phyloP scores from a whole-genome alignment of 1,140 invertebrate species.

The Copidosoma floridanum region DNA sequence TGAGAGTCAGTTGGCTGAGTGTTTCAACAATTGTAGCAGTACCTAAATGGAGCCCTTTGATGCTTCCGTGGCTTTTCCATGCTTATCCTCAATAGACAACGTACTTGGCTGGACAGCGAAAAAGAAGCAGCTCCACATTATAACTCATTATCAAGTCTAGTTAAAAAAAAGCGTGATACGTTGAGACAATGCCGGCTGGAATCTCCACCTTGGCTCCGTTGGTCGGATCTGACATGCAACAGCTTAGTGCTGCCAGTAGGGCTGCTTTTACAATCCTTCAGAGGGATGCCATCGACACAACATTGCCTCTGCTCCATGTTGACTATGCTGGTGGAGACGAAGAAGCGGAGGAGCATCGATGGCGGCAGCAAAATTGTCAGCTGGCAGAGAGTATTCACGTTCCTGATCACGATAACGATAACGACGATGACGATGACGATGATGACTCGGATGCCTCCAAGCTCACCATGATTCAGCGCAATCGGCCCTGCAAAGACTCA shows the following conservation, averaged over 20 bases:
- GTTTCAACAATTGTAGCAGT: neutral
- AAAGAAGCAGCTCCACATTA: no score
- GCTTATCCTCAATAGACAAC: no score
- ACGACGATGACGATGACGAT: constrained; percentile 32
- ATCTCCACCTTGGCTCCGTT: constrained; percentile 39
- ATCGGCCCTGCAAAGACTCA: constrained; percentile 23
- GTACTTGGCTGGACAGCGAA: no score
- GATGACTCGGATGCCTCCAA: constrained; percentile 30
- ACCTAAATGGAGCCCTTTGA: no score
- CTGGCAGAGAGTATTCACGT: constrained; percentile 35
- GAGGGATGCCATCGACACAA: constrained; percentile 43
- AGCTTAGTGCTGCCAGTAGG: constrained; percentile 30
- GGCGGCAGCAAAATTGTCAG: constrained; percentile 11
- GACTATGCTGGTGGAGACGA: neutral
- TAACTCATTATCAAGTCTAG: no score
- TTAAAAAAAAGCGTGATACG: no score
- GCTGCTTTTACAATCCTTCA: constrained; percentile 49
- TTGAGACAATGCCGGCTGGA: constrained; percentile 41
- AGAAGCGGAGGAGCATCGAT: neutral
- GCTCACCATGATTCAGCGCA: constrained; percentile 26
- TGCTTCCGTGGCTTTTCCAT: no score
- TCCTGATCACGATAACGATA: constrained; percentile 34
- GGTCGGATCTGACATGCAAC: constrained; percentile 33
- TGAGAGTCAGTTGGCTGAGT: neutral
- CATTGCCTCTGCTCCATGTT: constrained; percentile 43